phyloP scores from a whole-genome alignment of 2,797 vertebrate species.

The Champsocephalus gunnari region DNA sequence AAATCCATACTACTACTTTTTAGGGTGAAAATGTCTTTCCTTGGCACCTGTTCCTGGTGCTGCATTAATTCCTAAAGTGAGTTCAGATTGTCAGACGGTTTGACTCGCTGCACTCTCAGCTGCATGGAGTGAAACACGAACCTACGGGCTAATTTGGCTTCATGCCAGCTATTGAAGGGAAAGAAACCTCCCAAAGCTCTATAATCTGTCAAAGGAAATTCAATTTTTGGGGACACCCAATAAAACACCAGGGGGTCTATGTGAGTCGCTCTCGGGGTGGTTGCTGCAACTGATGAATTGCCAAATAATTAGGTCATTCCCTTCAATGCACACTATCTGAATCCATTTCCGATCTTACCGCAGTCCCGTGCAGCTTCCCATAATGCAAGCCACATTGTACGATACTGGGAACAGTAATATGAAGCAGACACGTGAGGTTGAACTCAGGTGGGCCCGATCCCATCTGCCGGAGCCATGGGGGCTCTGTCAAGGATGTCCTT shows the following conservation, averaged over 20 bases:
- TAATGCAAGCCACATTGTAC: conserved; percentile 83
- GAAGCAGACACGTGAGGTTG: conserved; percentile 70
- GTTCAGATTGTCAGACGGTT: conserved; percentile 25
- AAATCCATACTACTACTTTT: background rate
- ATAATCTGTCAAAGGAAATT: conserved; percentile 64
- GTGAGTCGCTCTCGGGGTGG: conserved; percentile 33
- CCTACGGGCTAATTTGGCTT: conserved; percentile 20
- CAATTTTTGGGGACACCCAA: conserved; percentile 48
- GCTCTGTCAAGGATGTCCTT: conserved; percentile 35
- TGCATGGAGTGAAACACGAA: conserved; percentile 50
- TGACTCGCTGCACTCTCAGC: conserved; percentile 19
- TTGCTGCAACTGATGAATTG: conserved; percentile 62
- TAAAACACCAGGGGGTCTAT: conserved; percentile 40
- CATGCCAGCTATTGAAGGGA: conserved; percentile 33
- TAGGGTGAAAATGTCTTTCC: conserved; percentile 8
- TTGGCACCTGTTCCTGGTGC: conserved; percentile 3
- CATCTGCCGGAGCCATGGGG: conserved; percentile 54
- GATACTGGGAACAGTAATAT: conserved; percentile 64
- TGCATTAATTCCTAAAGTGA: conserved; percentile 27
- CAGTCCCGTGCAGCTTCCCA: conserved; percentile 53
- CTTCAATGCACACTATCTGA: conserved; percentile 71
- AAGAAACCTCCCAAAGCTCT: conserved; percentile 41
- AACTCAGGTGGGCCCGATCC: conserved; percentile 72
- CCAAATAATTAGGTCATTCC: conserved; percentile 78
- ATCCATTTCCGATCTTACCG: conserved; percentile 74